A percentile compares a stretch with the other conserved stretches of the same genome.
These are phyloP conservation scores for Acomys russatus DNA, from an alignment of 2,797 vertebrate genomes.

Conservation along the genomic window DNA sequence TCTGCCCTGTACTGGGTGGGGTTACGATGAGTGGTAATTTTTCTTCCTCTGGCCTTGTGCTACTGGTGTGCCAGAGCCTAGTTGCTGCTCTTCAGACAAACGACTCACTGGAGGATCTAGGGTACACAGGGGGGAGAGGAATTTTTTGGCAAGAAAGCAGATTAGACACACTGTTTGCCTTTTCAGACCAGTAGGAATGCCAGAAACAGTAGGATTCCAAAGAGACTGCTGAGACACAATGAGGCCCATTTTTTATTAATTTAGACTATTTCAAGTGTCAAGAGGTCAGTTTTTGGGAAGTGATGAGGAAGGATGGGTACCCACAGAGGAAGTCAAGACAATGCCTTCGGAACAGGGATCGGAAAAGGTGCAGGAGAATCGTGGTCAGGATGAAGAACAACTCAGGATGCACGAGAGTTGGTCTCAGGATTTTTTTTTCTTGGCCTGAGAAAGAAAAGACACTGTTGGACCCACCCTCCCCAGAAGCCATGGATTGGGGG, in stretches of 20 bases:
- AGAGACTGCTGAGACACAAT: not conserved
- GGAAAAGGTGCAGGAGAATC: not conserved
- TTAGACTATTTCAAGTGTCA: not conserved
- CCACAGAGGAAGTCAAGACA: not conserved
- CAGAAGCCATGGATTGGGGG: rapidly evolving
- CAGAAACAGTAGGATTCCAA: not conserved
- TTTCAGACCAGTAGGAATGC: not conserved
- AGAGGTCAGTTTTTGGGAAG: not conserved
- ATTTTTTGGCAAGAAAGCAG: not conserved
- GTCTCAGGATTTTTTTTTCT: slow-evolving; percentile 77
- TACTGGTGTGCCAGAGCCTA: not conserved
- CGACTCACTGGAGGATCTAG: not conserved
- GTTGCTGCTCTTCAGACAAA: not conserved
- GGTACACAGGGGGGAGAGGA: not conserved
- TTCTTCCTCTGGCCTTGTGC: not conserved
- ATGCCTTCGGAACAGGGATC: not conserved
- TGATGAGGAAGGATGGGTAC: not conserved
- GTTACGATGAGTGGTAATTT: not conserved
- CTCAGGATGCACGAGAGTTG: not conserved
- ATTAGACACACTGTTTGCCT: not conserved
- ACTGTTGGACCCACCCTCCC: not conserved
- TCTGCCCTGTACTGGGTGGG: not conserved
- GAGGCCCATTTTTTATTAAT: slow-evolving; percentile 65
- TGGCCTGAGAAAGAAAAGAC: slow-evolving; percentile 65
- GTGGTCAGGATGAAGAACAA: rapidly evolving